A percentile compares a stretch with the other conserved stretches of the same genome.
Evolutionary conservation across 2,888 invertebrate genomes (phyloP).

Genomic region (Eurytoma adleriae): DNA sequence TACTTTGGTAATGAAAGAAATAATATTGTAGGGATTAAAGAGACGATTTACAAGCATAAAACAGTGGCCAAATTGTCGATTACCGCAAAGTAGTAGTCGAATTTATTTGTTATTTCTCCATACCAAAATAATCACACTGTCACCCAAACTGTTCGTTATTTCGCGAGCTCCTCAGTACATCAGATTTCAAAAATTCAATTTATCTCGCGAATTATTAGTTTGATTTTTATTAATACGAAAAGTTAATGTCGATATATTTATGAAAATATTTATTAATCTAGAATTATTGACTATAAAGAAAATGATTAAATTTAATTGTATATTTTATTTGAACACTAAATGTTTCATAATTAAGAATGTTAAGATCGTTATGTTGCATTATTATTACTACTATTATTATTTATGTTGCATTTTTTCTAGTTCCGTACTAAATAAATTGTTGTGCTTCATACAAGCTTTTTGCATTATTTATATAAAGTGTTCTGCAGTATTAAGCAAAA

Average conservation of each 20-base stretch:
- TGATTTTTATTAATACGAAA: not conserved
- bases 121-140: constrained; percentile 44
- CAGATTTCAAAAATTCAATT: constrained; percentile 15
- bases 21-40: constrained; percentile 48
- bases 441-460: not conserved
- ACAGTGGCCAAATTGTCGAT: constrained; percentile 58
- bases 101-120: constrained; percentile 46
- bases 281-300: constrained; percentile 20
- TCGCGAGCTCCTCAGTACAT: constrained; percentile 41
- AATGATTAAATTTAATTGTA: constrained; percentile 35
- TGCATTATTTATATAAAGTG: not conserved
- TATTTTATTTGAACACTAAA: constrained; percentile 13
- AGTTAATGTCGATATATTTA: constrained; percentile 6
- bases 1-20: constrained; percentile 54
- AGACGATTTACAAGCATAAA: constrained; percentile 48
- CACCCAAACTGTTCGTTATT: constrained; percentile 27
- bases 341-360: constrained; percentile 21
- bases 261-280: constrained; percentile 36
- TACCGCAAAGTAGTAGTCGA: constrained; percentile 49
- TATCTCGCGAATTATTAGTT: constrained; percentile 5
- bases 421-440: constrained; percentile 11
- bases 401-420: constrained; percentile 13
- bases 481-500: no score
- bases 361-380: constrained; percentile 10
- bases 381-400: no score